Percentiles rank a stretch among this genome's conserved stretches.
phyloP scores from a whole-genome alignment of 2,113 vertebrate genomes.

The Lampris megalopsis region DNA sequence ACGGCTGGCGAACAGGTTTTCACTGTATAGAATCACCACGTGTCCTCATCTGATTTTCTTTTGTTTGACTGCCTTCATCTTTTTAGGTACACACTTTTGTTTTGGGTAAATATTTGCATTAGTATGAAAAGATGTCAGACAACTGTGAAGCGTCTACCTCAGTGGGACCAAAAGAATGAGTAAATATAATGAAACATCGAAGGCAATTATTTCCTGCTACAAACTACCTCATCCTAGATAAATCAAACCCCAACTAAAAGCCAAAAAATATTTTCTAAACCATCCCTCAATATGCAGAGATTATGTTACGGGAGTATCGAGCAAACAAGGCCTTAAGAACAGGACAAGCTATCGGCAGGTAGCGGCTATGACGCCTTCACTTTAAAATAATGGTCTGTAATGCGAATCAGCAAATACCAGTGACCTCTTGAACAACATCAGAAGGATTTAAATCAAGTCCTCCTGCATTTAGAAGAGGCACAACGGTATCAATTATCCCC shows the following conservation, averaged over 20 bases:
- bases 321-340: conserved; percentile 31
- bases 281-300: background rate
- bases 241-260: background rate
- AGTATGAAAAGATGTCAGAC: conserved; percentile 23
- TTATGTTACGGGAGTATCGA: conserved; percentile 4
- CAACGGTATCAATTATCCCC: conserved; percentile 36
- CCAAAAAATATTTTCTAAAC: conserved; percentile 3
- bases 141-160: background rate
- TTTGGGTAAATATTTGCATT: conserved; percentile 10
- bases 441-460: conserved; percentile 32
- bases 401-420: conserved; percentile 44
- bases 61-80: too few relatives aligned
- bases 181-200: background rate
- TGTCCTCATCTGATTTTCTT: too few relatives aligned
- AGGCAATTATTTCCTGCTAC: background rate
- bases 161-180: conserved; percentile 4
- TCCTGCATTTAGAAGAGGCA: background rate
- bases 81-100: conserved; percentile 8
- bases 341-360: conserved; percentile 24
- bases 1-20: too few relatives aligned
- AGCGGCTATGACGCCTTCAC: conserved; percentile 32
- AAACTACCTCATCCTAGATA: background rate
- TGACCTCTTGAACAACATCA: conserved; percentile 35
- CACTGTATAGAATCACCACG: too few relatives aligned
- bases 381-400: conserved; percentile 45